Base-by-base conservation (phyloP, 2,113 vertebrate species). In the Colius striatus region DNA sequence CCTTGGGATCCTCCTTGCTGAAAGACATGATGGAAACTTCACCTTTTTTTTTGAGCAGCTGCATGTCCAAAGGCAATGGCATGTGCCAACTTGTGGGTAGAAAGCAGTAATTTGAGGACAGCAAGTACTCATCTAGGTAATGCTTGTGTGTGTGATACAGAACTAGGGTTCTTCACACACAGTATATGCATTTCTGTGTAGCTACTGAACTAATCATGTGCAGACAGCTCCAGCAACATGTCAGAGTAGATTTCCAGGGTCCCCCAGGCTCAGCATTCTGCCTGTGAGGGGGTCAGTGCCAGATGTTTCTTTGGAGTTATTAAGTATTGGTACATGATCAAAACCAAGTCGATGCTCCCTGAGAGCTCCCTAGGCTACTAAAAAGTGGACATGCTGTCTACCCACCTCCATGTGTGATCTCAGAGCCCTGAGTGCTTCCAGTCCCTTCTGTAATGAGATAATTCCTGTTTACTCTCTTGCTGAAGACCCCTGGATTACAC, bases 401-500 rank as follows among this genome's bases (percentile, higher is more conserved):
- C 95, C 92, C 94, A 81, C 89, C 92, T 94, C 60, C 94, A 18
- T 5, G 50, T 32, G 75, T 90, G 95, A 96, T n/a, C 92, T 95
- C 92, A 93, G 86, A 90, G 92, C 84, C 25, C 80, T 8, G 77
- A 96, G 95, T 91, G 89, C 89, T 84, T 89, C 94, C 95, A 97
- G 96, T 80, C 82, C 96, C 67, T 84, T 67, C 89, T 54, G 83
- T 3, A 23, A 77, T 27, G 53, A 92, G 92, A 79, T 80, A 91
- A 20, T 65, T 97, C 94, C 94, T 96, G 94, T 94, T 96, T 65
- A 61, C 14, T 27, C n/a, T 41, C 45, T 48, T 26, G n/a, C 76
- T 32, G 38, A 19, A 94, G 86, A 67, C 86, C 94, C 90, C 94
- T 22, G 67, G 13, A 21, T 74, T 58, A 41, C 76, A 45, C 54